phyloP scores from a whole-genome alignment of 2,797 vertebrate genomes.

The Valencia hispanica region DNA sequence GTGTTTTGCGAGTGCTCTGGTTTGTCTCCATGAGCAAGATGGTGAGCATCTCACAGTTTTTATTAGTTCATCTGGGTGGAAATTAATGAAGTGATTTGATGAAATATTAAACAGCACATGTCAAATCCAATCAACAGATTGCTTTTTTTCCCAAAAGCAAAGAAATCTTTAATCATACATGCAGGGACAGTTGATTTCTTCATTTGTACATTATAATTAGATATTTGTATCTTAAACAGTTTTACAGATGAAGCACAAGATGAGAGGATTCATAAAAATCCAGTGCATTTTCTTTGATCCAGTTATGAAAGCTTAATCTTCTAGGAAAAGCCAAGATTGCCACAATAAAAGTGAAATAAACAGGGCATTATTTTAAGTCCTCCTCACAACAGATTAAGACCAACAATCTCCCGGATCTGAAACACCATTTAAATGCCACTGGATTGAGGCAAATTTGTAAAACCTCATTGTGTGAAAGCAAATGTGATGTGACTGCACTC shows the following conservation, averaged over 20 bases:
- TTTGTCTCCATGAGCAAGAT: slow-evolving; percentile 6
- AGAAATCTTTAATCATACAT: slow-evolving; percentile 31
- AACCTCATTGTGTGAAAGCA: background rate
- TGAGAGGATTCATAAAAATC: background rate
- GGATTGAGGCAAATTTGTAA: background rate
- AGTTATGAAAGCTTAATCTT: background rate
- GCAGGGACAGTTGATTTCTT: slow-evolving; percentile 4
- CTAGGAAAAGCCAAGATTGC: background rate
- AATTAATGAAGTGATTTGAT: slow-evolving; percentile 19
- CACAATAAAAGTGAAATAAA: background rate
- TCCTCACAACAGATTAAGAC: background rate
- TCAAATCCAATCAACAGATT: slow-evolving; percentile 25
- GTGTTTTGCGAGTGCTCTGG: background rate
- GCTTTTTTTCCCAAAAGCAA: slow-evolving; percentile 4
- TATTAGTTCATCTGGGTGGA: slow-evolving; percentile 20
- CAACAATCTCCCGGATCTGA: background rate
- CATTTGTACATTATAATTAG: background rate
- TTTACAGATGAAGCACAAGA: background rate
- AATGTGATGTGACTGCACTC: too few species aligned
- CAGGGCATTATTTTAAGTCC: background rate
- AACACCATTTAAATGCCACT: background rate
- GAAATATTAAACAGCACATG: slow-evolving; percentile 16
- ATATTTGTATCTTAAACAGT: background rate
- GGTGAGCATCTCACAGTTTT: background rate
- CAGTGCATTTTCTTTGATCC: background rate